phyloP scores from a whole-genome alignment of 2,888 invertebrate species.

The Phytoseiulus persimilis region DNA sequence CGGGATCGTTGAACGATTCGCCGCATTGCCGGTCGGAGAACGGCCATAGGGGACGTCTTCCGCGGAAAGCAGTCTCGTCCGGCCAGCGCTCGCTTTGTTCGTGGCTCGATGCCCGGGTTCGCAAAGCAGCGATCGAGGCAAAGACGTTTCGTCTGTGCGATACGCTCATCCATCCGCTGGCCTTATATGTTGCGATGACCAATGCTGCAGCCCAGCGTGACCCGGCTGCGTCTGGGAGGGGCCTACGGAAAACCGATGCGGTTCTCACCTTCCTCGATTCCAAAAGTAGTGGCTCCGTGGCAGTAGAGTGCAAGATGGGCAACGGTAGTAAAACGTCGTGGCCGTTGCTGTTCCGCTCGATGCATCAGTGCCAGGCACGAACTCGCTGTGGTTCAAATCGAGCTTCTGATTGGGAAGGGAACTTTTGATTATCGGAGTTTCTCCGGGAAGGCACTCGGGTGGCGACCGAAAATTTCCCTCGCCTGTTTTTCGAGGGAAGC shows the following conservation, averaged over 20 bases:
- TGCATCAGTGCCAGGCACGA: not conserved
- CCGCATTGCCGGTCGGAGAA: not conserved
- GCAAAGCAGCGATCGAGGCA: not conserved
- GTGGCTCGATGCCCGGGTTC: not conserved
- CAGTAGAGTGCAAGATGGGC: too few species aligned
- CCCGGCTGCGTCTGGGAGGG: not conserved
- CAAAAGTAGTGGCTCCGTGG: not conserved
- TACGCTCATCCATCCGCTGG: not conserved
- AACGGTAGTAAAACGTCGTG: not conserved
- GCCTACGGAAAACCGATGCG: not conserved
- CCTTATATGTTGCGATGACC: not conserved
- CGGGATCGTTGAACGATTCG: not conserved
- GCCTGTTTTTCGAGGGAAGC: not conserved
- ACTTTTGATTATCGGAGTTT: not conserved
- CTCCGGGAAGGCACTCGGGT: not conserved
- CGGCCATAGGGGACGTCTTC: too few species aligned
- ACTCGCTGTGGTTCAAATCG: not conserved
- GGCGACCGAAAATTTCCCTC: too few species aligned
- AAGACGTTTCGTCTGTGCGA: not conserved
- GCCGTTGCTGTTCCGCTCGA: not conserved
- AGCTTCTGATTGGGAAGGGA: not conserved
- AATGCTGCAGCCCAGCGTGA: too few species aligned
- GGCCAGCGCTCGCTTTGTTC: not conserved
- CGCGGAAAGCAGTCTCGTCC: not conserved
- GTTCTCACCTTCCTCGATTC: not conserved